phyloP scores from a whole-genome alignment of 2,888 invertebrate genomes.

The Germaria angustata region DNA sequence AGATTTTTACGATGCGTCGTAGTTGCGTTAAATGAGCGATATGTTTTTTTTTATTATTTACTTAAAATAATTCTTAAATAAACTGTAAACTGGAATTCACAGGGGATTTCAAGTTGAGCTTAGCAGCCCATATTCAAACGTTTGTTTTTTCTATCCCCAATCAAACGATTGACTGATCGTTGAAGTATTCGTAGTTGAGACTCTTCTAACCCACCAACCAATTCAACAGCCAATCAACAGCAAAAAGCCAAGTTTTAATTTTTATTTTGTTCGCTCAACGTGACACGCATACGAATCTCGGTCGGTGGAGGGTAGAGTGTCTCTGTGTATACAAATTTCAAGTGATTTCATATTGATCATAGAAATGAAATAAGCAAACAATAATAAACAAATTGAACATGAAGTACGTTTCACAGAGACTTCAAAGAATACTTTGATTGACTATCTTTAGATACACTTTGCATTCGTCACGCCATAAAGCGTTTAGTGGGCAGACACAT shows the following conservation, averaged over 20 bases:
- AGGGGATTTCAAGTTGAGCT: neutral
- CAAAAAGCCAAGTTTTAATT: slow-evolving; percentile 54
- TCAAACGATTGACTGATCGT: neutral
- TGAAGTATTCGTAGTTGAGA: too few species aligned
- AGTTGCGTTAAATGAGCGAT: too few species aligned
- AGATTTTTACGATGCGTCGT: too few species aligned
- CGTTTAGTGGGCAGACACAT: too few species aligned
- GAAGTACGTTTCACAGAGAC: neutral
- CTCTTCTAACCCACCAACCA: slow-evolving; percentile 29
- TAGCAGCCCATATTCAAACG: neutral
- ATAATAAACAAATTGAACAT: neutral
- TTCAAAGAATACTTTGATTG: neutral
- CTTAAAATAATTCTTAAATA: slow-evolving; percentile 24
- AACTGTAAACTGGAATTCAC: neutral
- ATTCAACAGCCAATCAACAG: slow-evolving; percentile 57
- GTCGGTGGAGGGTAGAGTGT: neutral
- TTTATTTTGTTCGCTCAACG: slow-evolving; percentile 45
- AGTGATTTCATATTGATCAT: slow-evolving; percentile 40
- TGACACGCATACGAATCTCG: slow-evolving; percentile 55
- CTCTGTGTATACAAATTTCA: slow-evolving; percentile 12
- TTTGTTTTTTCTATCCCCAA: neutral
- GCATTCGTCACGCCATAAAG: too few species aligned
- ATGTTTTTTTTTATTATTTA: slow-evolving; percentile 42
- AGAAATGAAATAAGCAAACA: slow-evolving; percentile 1
- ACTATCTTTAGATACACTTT: too few species aligned